A percentile compares a stretch with the other conserved stretches of the same genome.
phyloP scores from a whole-genome alignment of 2,113 vertebrate species.

The Etheostoma spectabile region DNA sequence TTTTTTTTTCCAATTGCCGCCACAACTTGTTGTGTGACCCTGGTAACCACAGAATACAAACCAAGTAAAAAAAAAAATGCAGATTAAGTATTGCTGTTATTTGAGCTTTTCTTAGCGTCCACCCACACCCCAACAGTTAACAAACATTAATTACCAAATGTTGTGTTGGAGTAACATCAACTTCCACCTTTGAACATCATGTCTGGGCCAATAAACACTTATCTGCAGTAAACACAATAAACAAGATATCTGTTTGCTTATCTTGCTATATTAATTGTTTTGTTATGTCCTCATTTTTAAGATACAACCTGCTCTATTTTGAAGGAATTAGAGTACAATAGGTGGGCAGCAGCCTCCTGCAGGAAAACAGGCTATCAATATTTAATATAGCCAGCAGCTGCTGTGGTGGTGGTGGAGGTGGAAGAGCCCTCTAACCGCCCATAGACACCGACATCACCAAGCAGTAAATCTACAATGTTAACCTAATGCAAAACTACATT shows the following conservation, averaged over 20 bases:
- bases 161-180: not conserved
- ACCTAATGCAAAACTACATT: not conserved
- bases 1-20: not conserved
- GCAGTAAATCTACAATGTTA: too few species aligned
- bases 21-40: not conserved
- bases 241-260: not conserved
- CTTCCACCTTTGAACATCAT: not conserved
- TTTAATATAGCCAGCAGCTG: not conserved
- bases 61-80: not conserved
- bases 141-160: not conserved
- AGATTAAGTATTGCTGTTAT: not conserved
- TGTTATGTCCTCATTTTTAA: not conserved
- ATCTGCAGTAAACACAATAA: not conserved
- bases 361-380: not conserved
- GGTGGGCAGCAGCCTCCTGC: not conserved
- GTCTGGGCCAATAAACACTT: not conserved
- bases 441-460: too few species aligned
- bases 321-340: too few species aligned
- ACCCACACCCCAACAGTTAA: not conserved
- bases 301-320: too few species aligned
- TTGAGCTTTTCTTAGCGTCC: not conserved
- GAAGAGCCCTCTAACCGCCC: too few species aligned
- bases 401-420: not conserved
- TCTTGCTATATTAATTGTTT: not conserved
- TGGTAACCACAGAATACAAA: not conserved